These are phyloP conservation scores for Psilopogon haemacephalus DNA, from an alignment of 2,113 vertebrate species.

Conservation along the genomic window DNA sequence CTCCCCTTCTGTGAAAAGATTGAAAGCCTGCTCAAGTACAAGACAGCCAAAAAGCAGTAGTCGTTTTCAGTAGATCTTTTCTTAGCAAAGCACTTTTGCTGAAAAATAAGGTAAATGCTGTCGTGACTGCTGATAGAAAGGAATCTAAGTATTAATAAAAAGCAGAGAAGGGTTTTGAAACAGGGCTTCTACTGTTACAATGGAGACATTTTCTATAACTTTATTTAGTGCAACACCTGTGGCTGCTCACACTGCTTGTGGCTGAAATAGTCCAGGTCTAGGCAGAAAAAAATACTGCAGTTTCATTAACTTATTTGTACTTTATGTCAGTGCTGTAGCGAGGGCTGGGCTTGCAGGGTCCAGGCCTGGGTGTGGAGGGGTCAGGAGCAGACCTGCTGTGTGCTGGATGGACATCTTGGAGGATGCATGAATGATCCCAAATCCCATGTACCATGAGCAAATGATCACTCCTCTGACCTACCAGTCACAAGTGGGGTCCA, in stretches of 20 bases:
- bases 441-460: not conserved
- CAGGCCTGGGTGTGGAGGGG: not conserved
- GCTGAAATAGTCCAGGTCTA: conserved; percentile 82
- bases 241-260: conserved; percentile 77
- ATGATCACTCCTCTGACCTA: rapidly evolving
- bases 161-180: conserved; percentile 81
- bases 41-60: conserved; percentile 78
- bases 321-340: conserved; percentile 19
- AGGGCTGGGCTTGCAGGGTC: not conserved
- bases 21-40: conserved; percentile 80
- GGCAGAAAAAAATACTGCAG: conserved; percentile 54
- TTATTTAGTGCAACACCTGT: conserved; percentile 86
- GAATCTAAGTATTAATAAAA: conserved; percentile 86
- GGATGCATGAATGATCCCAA: rapidly evolving
- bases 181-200: conserved; percentile 82
- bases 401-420: not conserved
- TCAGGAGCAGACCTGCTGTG: not conserved
- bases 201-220: conserved; percentile 83
- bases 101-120: conserved; percentile 78
- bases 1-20: conserved; percentile 83
- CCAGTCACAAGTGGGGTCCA: rapidly evolving
- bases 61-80: conserved; percentile 81
- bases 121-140: conserved; percentile 81
- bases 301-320: conserved; percentile 77
- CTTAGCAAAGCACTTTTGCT: conserved; percentile 81